Evolutionary conservation across 64 coral and sea anemone genomes (phyloP).

Genomic region (Montipora capricornis): DNA sequence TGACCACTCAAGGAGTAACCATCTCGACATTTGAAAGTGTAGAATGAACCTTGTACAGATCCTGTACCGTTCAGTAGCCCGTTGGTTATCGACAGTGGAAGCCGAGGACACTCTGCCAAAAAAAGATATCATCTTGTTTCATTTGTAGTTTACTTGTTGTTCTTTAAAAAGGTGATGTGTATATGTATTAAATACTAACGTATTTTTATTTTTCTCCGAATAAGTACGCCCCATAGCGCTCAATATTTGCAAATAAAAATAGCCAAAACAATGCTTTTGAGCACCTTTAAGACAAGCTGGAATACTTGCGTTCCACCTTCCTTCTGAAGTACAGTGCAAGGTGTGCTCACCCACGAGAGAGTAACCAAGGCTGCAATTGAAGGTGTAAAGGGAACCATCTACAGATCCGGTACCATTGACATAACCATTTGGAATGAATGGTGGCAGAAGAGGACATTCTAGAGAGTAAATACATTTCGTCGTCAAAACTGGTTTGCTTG

Average conservation of each 20-base stretch:
- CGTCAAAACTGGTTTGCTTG: background rate
- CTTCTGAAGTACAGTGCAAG: background rate
- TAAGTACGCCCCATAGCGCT: too few species aligned
- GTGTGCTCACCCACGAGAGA: background rate
- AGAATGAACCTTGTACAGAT: background rate
- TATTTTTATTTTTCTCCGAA: too few species aligned
- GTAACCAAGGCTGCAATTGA: slow-evolving; percentile 4
- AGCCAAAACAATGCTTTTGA: background rate
- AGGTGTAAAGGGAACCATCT: background rate
- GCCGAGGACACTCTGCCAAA: background rate
- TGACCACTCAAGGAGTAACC: too few species aligned
- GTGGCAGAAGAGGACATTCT: slow-evolving; percentile 9
- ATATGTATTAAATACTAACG: too few species aligned
- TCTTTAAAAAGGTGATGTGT: too few species aligned
- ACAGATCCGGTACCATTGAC: slow-evolving; percentile 4
- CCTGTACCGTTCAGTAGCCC: background rate
- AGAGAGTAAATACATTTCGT: background rate
- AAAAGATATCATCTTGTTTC: too few species aligned
- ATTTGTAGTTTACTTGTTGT: too few species aligned
- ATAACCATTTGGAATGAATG: background rate
- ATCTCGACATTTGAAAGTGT: slow-evolving; percentile 5
- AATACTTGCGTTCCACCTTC: background rate
- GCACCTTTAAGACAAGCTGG: background rate
- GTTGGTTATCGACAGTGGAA: background rate
- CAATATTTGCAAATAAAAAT: too few species aligned